Evolutionary conservation across 2,888 invertebrate species (phyloP), one percentile per base, ranked within the genome.

Genomic region (Biston betularia): DNA sequence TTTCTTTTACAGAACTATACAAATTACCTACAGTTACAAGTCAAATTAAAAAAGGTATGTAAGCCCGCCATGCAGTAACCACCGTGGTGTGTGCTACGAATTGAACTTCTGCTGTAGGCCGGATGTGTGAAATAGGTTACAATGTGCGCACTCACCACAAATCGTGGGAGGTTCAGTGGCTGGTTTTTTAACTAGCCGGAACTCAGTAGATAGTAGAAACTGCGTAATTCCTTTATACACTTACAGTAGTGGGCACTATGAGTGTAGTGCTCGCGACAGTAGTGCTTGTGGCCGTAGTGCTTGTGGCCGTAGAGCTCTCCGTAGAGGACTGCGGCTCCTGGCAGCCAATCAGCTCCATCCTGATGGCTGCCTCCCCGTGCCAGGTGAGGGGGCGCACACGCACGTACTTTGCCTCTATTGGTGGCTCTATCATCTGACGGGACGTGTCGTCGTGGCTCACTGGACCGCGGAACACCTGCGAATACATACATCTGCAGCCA

Each of bases 341-440:
- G 81, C 98, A 98, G 6, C 98, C 97, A 48, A 97, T 93, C 9
- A 98, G 82, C 76, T 98, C 97, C 38, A 97, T 93, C 66, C 96
- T 93, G 71, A 98, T 87, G 0, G 96, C 94, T 68, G 95, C 94
- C 63, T 83, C 94, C 6, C 95, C 95, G 75, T 96, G 95, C 97
- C 97, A 98, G 4, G 96, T 95, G 35, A 95, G 88, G 0, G 98
- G 98, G 72, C 95, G 94, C 65, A 98, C 92, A 65, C 97, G 94
- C 9, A 98, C 81, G 33, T 95, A 94, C 77, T 95, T 95, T 0
- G 97, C 97, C 83, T 97, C 97, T 57, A 98, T 93, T 0, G 98
- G 97, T 5, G 94, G 90, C 33, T 94, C 88, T 70, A 98, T 96
- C 77, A 96, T 94, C 76, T 96, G 95, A 77, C 94, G 93, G 0